Percentiles rank a stretch among this genome's conserved stretches.
phyloP scores from a whole-genome alignment of 2,888 invertebrate genomes.

The Frankliniella fusca region DNA sequence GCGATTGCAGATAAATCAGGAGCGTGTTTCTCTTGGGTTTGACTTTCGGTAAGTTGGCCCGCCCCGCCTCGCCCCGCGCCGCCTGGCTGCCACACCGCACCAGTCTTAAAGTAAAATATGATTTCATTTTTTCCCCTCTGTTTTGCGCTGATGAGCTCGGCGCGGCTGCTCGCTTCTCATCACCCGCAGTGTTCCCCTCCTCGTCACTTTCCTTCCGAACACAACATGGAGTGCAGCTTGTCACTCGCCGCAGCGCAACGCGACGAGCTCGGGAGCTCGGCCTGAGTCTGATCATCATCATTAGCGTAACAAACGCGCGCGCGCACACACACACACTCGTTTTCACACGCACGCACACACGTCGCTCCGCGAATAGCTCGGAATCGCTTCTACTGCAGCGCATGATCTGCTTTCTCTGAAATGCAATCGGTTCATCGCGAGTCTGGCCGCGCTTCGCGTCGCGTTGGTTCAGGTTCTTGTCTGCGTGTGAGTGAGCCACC shows the following conservation, averaged over 20 bases:
- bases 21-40: too few relatives aligned
- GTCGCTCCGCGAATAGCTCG: too few relatives aligned
- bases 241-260: not conserved
- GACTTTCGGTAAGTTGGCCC: too few relatives aligned
- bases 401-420: constrained; percentile 6
- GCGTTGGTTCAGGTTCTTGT: too few relatives aligned
- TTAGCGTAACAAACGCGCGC: constrained; percentile 3
- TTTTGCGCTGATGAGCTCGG: not conserved
- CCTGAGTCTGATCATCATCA: constrained; percentile 1
- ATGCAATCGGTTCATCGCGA: not conserved
- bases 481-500: too few relatives aligned
- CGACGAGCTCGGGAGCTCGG: too few relatives aligned
- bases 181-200: not conserved
- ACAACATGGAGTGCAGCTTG: not conserved
- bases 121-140: not conserved
- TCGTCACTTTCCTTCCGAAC: constrained; percentile 8
- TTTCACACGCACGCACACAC: not conserved
- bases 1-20: too few relatives aligned
- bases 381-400: not conserved
- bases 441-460: too few relatives aligned
- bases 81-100: not conserved
- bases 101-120: not conserved
- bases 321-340: not conserved
- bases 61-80: too few relatives aligned
- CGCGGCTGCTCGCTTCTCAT: not conserved